Evolutionary conservation across 2,113 vertebrate genomes (phyloP).

Genomic region (Brachypteracias leptosomus): DNA sequence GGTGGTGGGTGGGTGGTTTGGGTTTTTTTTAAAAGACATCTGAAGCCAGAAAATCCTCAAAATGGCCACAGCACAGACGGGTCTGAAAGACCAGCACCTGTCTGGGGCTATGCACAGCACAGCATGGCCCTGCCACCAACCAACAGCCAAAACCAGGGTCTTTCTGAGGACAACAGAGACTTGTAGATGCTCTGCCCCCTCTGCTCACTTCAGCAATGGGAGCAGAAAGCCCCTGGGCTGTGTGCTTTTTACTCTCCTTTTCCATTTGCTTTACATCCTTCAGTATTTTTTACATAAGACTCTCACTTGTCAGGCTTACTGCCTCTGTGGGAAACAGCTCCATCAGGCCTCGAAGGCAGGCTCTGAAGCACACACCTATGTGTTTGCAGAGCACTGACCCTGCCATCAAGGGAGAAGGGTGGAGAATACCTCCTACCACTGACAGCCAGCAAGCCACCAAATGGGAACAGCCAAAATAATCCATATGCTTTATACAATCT

Average conservation of each 20-base stretch:
- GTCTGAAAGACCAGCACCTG: background rate
- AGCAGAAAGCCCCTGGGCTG: background rate
- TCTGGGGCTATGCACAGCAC: background rate
- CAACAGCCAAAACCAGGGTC: background rate
- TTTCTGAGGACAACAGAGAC: background rate
- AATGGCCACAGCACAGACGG: background rate
- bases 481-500: accelerated
- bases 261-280: background rate
- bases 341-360: accelerated
- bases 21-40: accelerated
- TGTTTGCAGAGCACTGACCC: background rate
- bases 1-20: background rate
- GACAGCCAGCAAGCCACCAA: background rate
- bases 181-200: background rate
- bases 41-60: background rate
- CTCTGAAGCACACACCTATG: accelerated
- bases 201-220: background rate
- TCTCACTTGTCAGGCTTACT: background rate
- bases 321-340: background rate
- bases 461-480: accelerated
- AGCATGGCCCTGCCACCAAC: accelerated
- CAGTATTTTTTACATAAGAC: accelerated
- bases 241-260: background rate
- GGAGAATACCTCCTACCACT: background rate
- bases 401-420: background rate